Evolutionary conservation across 2,888 invertebrate species (phyloP).

Genomic region (Helicoverpa assulta): DNA sequence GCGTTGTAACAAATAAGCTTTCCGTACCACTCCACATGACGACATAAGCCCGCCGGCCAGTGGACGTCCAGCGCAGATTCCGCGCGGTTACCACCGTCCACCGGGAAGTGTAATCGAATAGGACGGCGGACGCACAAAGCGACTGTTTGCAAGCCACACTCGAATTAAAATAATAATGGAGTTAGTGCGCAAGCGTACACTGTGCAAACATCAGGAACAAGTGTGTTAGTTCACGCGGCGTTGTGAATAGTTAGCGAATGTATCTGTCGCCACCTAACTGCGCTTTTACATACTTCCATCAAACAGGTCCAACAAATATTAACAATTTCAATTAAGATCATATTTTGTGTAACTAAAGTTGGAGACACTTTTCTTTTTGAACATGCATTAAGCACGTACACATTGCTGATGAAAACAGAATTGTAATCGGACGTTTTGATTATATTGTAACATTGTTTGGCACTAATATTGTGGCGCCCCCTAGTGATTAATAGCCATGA

Average conservation of each 20-base stretch:
- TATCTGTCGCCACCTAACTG: constrained; percentile 19
- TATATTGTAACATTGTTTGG: no score
- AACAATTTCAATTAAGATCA: constrained; percentile 17
- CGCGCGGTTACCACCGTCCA: background rate
- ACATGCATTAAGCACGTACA: no score
- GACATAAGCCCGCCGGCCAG: constrained; percentile 2
- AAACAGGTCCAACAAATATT: constrained; percentile 18
- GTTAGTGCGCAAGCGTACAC: constrained; percentile 30
- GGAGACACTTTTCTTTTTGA: constrained; percentile 5
- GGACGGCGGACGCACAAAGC: constrained; percentile 14
- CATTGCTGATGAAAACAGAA: no score
- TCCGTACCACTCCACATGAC: constrained; percentile 10
- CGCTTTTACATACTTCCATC: constrained; percentile 6
- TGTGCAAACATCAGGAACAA: constrained; percentile 38
- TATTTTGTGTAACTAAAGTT: constrained; percentile 15
- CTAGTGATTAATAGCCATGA: no score
- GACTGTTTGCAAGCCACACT: constrained; percentile 35
- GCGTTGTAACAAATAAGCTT: constrained; percentile 1
- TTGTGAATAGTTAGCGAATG: constrained; percentile 27
- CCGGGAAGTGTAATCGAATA: constrained; percentile 38
- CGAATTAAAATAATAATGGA: constrained; percentile 52
- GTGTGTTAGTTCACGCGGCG: constrained; percentile 23
- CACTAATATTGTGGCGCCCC: no score
- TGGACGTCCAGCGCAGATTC: constrained; percentile 19
- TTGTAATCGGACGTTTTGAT: no score